Percentiles rank a stretch among this genome's conserved stretches.
Conservation (phyloP, 2,113 vertebrate species). For the Oreotragus oreotragus region DNA sequence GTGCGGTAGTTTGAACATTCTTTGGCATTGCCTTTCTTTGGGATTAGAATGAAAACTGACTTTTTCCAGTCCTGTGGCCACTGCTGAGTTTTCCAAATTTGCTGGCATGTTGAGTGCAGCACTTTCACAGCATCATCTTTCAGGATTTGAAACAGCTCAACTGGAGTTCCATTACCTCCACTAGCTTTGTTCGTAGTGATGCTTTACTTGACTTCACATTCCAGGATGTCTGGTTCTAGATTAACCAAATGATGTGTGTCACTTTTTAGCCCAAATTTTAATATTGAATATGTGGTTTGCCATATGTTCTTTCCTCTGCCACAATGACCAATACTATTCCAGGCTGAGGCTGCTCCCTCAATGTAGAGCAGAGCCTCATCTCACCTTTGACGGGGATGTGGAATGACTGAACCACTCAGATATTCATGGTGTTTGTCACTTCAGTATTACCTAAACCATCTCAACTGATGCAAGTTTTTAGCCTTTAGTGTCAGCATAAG, state of each 20-base stretch:
- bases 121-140: no score
- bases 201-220: no score
- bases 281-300: background rate
- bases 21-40: no score
- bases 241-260: background rate
- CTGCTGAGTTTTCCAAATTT: no score
- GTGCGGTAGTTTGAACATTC: no score
- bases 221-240: no score
- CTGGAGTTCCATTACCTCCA: no score
- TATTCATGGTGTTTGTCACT: background rate
- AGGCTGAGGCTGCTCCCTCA: background rate
- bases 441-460: background rate
- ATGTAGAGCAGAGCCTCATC: background rate
- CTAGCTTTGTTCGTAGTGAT: no score
- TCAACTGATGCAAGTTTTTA: background rate
- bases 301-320: background rate
- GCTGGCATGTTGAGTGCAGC: no score
- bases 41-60: no score
- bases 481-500: background rate
- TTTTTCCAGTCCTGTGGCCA: no score
- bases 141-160: no score
- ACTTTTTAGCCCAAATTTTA: constrained; percentile 13
- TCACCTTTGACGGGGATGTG: background rate
- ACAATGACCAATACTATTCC: background rate
- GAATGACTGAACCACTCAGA: background rate